Conservation (phyloP, 1,140 invertebrate species). For the Polypedilum pembai region DNA sequence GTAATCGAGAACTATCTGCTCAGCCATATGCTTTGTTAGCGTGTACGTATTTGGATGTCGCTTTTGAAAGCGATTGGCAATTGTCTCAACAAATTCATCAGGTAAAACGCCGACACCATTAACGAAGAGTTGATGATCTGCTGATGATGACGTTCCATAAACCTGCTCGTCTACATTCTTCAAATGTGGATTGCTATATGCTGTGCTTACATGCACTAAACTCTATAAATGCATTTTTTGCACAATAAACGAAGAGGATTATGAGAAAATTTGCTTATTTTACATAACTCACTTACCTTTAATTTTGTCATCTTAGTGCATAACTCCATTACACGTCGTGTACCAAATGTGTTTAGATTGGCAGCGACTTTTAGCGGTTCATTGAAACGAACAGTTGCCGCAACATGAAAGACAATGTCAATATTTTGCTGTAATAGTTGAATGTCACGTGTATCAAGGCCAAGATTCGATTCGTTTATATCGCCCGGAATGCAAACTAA, state of each 20-base stretch:
- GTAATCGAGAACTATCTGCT: constrained; percentile 61
- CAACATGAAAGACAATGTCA: constrained; percentile 73
- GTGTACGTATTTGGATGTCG: constrained; percentile 85
- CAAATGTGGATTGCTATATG: constrained; percentile 75
- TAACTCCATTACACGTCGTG: constrained; percentile 51
- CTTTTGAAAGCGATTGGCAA: constrained; percentile 50
- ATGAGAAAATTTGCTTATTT: neutral
- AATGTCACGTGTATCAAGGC: constrained; percentile 49
- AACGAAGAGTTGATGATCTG: constrained; percentile 55
- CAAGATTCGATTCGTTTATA: constrained; percentile 38
- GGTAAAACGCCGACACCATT: constrained; percentile 53
- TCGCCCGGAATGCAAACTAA: constrained; percentile 44
- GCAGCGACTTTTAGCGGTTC: constrained; percentile 63
- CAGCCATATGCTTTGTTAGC: constrained; percentile 76
- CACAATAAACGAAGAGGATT: constrained; percentile 10
- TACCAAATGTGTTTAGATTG: constrained; percentile 54
- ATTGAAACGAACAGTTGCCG: constrained; percentile 79
- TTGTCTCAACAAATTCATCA: constrained; percentile 49
- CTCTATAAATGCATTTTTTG: constrained; percentile 48
- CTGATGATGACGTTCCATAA: constrained; percentile 53
- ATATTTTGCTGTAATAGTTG: constrained; percentile 52
- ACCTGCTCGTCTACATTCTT: constrained; percentile 61
- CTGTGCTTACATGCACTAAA: constrained; percentile 79
- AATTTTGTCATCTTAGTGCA: constrained; percentile 58
- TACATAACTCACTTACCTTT: constrained; percentile 51